These are phyloP conservation scores for Sebastes glaucus DNA, from an alignment of 2,797 vertebrate species.

Conservation along the genomic window DNA sequence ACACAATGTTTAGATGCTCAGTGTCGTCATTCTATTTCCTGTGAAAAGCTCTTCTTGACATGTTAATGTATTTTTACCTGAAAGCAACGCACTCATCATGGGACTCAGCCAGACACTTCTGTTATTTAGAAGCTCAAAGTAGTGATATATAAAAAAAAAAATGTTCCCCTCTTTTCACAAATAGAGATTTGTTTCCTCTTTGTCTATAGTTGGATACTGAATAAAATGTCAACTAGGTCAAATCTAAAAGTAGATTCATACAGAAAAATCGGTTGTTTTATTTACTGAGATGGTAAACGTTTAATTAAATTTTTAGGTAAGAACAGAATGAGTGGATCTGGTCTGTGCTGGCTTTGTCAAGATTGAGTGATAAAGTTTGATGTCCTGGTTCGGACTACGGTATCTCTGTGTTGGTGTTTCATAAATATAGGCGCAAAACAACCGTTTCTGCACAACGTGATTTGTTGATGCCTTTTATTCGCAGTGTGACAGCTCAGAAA, in stretches of 20 bases:
- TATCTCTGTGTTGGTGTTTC: too few relatives aligned
- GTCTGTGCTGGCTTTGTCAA: too few relatives aligned
- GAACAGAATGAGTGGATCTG: too few relatives aligned
- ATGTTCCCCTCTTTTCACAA: slow-evolving; percentile 52
- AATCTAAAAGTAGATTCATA: neutral
- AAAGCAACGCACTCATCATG: slow-evolving; percentile 43
- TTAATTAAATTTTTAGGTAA: neutral
- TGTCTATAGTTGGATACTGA: slow-evolving; percentile 27
- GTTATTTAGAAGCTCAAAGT: slow-evolving; percentile 33
- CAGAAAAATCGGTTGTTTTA: neutral
- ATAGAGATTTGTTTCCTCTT: slow-evolving; percentile 59
- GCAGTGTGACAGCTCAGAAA: too few relatives aligned
- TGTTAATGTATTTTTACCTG: slow-evolving; percentile 23
- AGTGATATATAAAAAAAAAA: slow-evolving; percentile 7
- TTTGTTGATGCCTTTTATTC: too few relatives aligned
- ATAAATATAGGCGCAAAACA: too few relatives aligned
- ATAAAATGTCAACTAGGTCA: slow-evolving; percentile 37
- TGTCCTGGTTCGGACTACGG: too few relatives aligned
- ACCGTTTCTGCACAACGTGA: too few relatives aligned
- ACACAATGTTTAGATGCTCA: neutral
- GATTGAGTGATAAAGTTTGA: too few relatives aligned
- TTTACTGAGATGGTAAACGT: neutral
- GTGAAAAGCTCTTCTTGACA: neutral
- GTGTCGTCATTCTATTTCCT: neutral
- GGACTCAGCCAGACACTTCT: slow-evolving; percentile 58